Evolutionary conservation across 2,797 vertebrate genomes (phyloP).

Genomic region (Chrosomus eos): DNA sequence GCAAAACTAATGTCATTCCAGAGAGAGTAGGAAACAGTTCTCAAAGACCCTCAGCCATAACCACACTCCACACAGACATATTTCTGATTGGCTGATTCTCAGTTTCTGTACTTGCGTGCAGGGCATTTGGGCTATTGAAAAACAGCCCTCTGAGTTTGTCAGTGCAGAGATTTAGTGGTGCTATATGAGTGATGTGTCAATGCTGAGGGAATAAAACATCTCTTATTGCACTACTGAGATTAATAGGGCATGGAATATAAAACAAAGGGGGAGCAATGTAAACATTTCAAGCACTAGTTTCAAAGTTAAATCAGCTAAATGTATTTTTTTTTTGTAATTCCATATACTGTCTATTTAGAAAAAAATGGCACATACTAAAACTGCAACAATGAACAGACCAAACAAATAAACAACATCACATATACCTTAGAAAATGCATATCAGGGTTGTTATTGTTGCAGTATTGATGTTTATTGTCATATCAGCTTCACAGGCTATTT

Average conservation of each 20-base stretch:
- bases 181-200: not conserved
- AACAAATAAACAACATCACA: not conserved
- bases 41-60: slow-evolving; percentile 37
- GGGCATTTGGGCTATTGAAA: slow-evolving; percentile 22
- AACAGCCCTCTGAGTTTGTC: not conserved
- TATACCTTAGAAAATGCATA: not conserved
- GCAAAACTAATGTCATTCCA: slow-evolving; percentile 72
- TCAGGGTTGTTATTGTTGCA: not conserved
- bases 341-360: not conserved
- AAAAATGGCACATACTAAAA: not conserved
- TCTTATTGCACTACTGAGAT: not conserved
- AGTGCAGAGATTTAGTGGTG: slow-evolving; percentile 8
- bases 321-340: not conserved
- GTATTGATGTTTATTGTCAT: not conserved
- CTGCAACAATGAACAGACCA: not conserved
- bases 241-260: not conserved
- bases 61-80: slow-evolving; percentile 16
- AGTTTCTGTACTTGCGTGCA: slow-evolving; percentile 11
- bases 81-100: slow-evolving; percentile 16
- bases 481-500: not conserved
- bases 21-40: slow-evolving; percentile 65
- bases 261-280: not conserved
- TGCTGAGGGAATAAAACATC: slow-evolving; percentile 3
- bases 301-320: not conserved
- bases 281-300: not conserved